Evolutionary conservation across 2,797 vertebrate species (phyloP).

Genomic region (Rhinella marina): DNA sequence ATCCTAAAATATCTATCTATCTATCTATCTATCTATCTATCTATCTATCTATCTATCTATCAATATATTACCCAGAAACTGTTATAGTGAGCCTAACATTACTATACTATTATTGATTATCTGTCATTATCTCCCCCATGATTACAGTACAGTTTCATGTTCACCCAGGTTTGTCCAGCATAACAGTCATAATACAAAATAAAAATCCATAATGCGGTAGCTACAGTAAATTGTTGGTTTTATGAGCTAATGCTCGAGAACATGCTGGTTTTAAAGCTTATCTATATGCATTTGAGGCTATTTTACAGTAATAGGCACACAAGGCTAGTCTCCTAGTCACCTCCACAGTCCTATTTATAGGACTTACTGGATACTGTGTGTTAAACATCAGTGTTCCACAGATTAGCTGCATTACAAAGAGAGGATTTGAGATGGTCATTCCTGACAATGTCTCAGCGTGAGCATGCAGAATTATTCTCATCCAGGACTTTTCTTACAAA

Average conservation of each 20-base stretch:
- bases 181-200: background rate
- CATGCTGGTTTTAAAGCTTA: background rate
- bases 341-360: background rate
- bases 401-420: constrained; percentile 2
- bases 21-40: background rate
- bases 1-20: background rate
- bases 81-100: background rate
- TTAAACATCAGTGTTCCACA: background rate
- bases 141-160: background rate
- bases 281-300: background rate
- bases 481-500: background rate
- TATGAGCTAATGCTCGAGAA: background rate
- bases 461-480: constrained; percentile 3
- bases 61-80: too few species aligned
- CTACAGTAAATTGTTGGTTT: constrained; percentile 16
- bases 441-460: constrained; percentile 27
- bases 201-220: background rate
- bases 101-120: background rate
- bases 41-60: background rate
- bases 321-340: background rate
- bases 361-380: background rate
- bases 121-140: background rate
- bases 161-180: background rate
- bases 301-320: background rate
- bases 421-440: constrained; percentile 18